A percentile compares a stretch with the other conserved stretches of the same genome.
Evolutionary conservation across 2,797 vertebrate genomes (phyloP).

Genomic region (Yasuhikotakia modesta): DNA sequence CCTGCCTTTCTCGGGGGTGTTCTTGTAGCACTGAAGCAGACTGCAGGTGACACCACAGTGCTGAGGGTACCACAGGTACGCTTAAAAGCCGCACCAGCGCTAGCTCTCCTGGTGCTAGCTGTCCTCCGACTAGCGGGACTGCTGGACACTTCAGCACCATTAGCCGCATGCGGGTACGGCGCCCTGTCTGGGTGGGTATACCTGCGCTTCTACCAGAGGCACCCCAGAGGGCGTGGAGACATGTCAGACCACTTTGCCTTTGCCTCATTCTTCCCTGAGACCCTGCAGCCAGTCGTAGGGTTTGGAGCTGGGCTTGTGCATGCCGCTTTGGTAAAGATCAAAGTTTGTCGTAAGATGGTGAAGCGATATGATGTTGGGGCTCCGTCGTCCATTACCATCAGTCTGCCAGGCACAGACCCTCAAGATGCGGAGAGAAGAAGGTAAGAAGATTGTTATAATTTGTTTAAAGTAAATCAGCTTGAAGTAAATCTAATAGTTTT

Average conservation of each 20-base stretch:
- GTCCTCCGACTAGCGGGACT: slow-evolving; percentile 84
- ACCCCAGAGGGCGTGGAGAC: slow-evolving; percentile 94
- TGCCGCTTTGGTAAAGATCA: slow-evolving; percentile 86
- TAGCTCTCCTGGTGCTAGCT: slow-evolving; percentile 84
- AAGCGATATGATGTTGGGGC: slow-evolving; percentile 97
- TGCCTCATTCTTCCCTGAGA: slow-evolving; percentile 95
- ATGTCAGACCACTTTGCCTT: slow-evolving; percentile 99
- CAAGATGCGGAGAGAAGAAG: slow-evolving; percentile 96
- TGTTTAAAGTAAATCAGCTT: neutral
- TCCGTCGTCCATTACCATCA: slow-evolving; percentile 97
- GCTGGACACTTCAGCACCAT: slow-evolving; percentile 78
- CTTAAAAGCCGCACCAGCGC: slow-evolving; percentile 89
- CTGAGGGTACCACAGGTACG: slow-evolving; percentile 92
- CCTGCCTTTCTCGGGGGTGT: slow-evolving; percentile 90
- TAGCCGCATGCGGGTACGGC: slow-evolving; percentile 91
- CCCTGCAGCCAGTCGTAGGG: slow-evolving; percentile 89
- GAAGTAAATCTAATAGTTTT: neutral
- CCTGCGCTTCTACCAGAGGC: slow-evolving; percentile 97
- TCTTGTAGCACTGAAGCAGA: slow-evolving; percentile 95
- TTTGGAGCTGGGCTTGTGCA: slow-evolving; percentile 89
- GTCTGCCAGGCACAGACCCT: slow-evolving; percentile 93
- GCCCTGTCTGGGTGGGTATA: slow-evolving; percentile 94
- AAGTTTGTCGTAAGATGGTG: slow-evolving; percentile 94
- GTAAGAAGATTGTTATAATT: slow-evolving; percentile 62
- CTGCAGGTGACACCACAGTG: slow-evolving; percentile 91